Conservation (phyloP, 30 jellyfish, hydroid and myxozoan species). For the Catostylus mosaicus region DNA sequence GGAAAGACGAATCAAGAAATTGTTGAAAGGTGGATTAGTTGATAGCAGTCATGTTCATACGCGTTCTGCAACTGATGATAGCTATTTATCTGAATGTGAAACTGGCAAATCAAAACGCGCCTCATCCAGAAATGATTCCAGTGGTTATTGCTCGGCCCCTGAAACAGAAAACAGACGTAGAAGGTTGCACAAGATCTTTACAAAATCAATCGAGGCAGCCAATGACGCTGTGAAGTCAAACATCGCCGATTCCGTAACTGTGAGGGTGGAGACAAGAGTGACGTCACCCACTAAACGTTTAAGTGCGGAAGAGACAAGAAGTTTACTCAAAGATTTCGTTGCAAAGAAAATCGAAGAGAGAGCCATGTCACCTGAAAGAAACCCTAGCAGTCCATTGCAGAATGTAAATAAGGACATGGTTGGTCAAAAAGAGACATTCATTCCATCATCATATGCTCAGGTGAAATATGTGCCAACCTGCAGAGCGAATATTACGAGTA, state of each 20-base stretch:
- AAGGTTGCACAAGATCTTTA: conserved; percentile 42
- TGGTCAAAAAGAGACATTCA: conserved; percentile 21
- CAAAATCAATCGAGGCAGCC: conserved; percentile 43
- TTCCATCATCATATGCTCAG: conserved; percentile 59
- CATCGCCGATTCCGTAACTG: background rate
- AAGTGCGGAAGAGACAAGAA: conserved; percentile 59
- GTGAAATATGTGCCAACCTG: conserved; percentile 60
- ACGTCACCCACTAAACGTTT: conserved; percentile 48
- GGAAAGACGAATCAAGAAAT: conserved; percentile 87
- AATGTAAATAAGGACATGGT: background rate
- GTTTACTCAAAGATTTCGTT: conserved; percentile 51
- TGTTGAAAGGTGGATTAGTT: conserved; percentile 70
- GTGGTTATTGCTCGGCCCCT: conserved; percentile 97
- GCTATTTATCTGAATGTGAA: conserved; percentile 76
- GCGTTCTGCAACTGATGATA: conserved; percentile 37
- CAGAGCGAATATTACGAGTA: conserved; percentile 79
- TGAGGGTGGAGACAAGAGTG: conserved; percentile 17
- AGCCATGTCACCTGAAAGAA: conserved; percentile 43
- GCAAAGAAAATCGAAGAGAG: conserved; percentile 64
- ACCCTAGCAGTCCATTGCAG: background rate
- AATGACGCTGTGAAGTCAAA: conserved; percentile 1
- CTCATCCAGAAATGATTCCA: conserved; percentile 34
- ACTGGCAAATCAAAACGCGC: conserved; percentile 42
- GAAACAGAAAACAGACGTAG: conserved; percentile 83
- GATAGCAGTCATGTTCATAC: conserved; percentile 52